Evolutionary conservation across 1,140 invertebrate genomes (phyloP).

Genomic region (Drosophila athabasca): DNA sequence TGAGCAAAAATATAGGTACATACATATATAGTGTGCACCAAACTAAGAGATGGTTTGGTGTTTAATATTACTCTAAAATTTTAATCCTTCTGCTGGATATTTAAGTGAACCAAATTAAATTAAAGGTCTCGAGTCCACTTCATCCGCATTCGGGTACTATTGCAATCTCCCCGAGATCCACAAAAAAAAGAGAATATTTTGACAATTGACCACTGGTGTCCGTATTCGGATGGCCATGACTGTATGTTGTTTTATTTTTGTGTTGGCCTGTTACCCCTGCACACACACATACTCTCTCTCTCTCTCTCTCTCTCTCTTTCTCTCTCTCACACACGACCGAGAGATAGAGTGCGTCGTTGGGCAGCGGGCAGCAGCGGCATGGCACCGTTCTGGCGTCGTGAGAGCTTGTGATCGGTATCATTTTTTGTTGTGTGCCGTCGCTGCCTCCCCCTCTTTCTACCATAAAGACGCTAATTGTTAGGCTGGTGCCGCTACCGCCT

Average conservation of each 20-base stretch:
- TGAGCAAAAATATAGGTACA: too few species aligned
- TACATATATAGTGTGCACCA: too few species aligned
- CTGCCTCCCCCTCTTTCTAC: conserved; percentile 18
- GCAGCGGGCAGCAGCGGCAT: background rate
- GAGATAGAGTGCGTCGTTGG: background rate
- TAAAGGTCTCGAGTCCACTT: too few species aligned
- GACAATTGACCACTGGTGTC: too few species aligned
- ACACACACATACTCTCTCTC: conserved; percentile 1
- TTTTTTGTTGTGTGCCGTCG: conserved; percentile 27
- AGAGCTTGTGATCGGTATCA: conserved; percentile 44
- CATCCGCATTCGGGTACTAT: too few species aligned
- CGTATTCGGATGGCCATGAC: conserved; percentile 5
- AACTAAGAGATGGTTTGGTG: too few species aligned
- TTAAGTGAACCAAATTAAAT: too few species aligned
- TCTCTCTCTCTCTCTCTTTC: background rate
- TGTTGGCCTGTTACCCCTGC: conserved; percentile 41
- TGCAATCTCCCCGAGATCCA: too few species aligned
- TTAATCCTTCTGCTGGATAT: too few species aligned
- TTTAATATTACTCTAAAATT: too few species aligned
- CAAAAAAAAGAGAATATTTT: too few species aligned
- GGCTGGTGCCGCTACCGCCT: conserved; percentile 5
- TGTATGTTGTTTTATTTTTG: conserved; percentile 56
- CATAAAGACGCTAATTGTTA: conserved; percentile 38
- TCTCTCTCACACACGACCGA: background rate
- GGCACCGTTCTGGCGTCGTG: conserved; percentile 40